Base-by-base conservation (phyloP, 2,797 vertebrate species). In the Stomatorhinus walkeri region DNA sequence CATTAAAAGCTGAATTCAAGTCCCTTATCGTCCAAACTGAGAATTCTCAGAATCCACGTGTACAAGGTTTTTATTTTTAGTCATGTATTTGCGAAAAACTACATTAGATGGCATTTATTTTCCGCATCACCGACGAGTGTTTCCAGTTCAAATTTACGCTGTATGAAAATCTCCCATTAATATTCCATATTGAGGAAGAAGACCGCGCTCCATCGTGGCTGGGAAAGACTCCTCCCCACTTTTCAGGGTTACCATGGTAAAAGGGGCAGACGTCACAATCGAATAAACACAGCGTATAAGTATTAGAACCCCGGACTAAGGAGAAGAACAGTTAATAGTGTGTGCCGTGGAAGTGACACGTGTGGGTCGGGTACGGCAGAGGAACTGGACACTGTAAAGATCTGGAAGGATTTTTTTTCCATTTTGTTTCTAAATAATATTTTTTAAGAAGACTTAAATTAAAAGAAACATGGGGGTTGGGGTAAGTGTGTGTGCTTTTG, bases 381-480 rank as follows among this genome's bases (percentile, higher is more conserved):
- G 68, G 68, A 32, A 40, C 68, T 32, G 68, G 87, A n/a, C 22
- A 52, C 46, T 10, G 32, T 40, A 43, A 40, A 36, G 12, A 28
- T 32, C 51, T n/a, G 28, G 54, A 43, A 36, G 22, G 14, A 51
- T 8, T 56, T 48, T 48, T 28, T 28, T 81, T 24, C 68, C 6
- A 36, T 81, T 40, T 51, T 19, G 48, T 40, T 56, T 81, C 12
- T 28, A 83, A 4, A 83, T 24, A 87, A 36, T n/a, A 68, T 64
- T 22, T 87, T 87, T 81, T 56, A 72, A 54, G 72, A 83, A 56
- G 28, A 84, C 14, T 52, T 83, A 59, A 24, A 83, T 19, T 24
- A 68, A 83, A 52, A 14, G 49, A 88, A n/a, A 72, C 85, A 92
- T 92, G 92, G 92, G 92, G 85, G 88, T 89, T 89, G 92, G 91